Base-by-base conservation (phyloP, 1,140 invertebrate genomes). In the Drosophila nasuta region DNA sequence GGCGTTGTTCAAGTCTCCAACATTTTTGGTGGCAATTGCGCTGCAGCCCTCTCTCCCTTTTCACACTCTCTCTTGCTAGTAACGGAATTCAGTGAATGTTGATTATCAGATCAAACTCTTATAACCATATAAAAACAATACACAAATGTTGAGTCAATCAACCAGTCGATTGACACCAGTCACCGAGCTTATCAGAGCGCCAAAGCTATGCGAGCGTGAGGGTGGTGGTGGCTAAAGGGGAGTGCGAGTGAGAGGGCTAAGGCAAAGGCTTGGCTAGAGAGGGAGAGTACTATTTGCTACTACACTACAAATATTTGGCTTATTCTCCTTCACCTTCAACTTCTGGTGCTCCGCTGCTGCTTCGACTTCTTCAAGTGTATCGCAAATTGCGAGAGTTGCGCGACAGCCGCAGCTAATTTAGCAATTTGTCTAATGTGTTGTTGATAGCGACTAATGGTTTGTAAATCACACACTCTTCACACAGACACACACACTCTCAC, bases 371-470 rank as follows among this genome's bases (percentile, higher is more conserved):
- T 65, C 51, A 57, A 68, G 51, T 75, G 51, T 75, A 57, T 62
- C 66, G 65, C 58, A 56, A 62, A 56, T 49, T 48, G 71, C 54
- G 65, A 68, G 71, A 56, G 28, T 45, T 60, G 66, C 56, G 65
- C 71, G 63, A 74, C 60, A 63, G 75, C 78, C 73, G 71, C 80
- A 88, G 83, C 80, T 82, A 77, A 88, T 87, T 82, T 87, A 77
- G 73, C 82, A 88, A 87, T 87, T 87, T 87, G 83, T 87, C 80
- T 87, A 88, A 87, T 87, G 67, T 88, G 73, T 68, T 69, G 67
- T 82, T 88, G 83, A 87, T 87, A 88, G 83, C 60, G 77, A 3
- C 63, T 87, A 87, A 88, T 87, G 80, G 59, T 83, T 79, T 87
- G 83, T 87, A 87, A 87, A 88, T 86, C 82, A 88, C 69, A 71